Percentiles rank a stretch among this genome's conserved stretches.
These are phyloP conservation scores for Paramacrobiotus metropolitanus DNA, from an alignment of 1,140 invertebrate species.

Conservation along the genomic window DNA sequence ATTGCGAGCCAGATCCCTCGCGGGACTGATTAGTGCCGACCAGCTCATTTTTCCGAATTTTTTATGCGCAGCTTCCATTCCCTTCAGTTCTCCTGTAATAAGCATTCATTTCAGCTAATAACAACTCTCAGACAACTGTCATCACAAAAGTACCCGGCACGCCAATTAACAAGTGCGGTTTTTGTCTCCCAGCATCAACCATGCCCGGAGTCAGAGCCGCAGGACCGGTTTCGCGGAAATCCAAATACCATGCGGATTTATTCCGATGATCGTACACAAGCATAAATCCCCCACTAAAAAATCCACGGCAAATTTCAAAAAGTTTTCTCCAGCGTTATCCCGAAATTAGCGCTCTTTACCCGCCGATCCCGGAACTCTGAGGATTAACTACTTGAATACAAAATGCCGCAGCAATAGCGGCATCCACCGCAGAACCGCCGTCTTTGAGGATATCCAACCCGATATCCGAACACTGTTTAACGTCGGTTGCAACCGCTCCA, in stretches of 20 bases:
- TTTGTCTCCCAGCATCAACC: neutral
- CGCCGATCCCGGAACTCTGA: constrained; percentile 41
- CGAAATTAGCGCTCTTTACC: too few species aligned
- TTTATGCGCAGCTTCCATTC: constrained; percentile 32
- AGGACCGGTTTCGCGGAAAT: constrained; percentile 26
- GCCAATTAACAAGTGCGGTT: constrained; percentile 4
- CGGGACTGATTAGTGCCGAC: constrained; percentile 36
- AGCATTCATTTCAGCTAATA: neutral
- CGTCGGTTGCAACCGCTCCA: constrained; percentile 46
- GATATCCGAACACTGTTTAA: constrained; percentile 39
- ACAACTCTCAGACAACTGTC: neutral
- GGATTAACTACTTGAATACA: constrained; percentile 40
- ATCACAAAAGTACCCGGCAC: neutral
- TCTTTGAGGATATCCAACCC: constrained; percentile 37
- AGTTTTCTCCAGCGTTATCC: too few species aligned
- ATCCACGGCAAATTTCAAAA: constrained; percentile 11
- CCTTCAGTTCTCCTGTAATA: constrained; percentile 20
- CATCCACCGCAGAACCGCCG: constrained; percentile 43
- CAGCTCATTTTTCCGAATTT: constrained; percentile 37
- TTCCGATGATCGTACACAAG: constrained; percentile 41
- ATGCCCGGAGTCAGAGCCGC: constrained; percentile 9
- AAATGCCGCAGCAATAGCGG: constrained; percentile 36
- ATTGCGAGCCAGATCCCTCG: constrained; percentile 34
- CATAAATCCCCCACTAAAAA: constrained; percentile 40
- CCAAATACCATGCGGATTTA: constrained; percentile 25